Evolutionary conservation across 2,888 invertebrate species (phyloP).

Genomic region (Pristionchus mayeri): DNA sequence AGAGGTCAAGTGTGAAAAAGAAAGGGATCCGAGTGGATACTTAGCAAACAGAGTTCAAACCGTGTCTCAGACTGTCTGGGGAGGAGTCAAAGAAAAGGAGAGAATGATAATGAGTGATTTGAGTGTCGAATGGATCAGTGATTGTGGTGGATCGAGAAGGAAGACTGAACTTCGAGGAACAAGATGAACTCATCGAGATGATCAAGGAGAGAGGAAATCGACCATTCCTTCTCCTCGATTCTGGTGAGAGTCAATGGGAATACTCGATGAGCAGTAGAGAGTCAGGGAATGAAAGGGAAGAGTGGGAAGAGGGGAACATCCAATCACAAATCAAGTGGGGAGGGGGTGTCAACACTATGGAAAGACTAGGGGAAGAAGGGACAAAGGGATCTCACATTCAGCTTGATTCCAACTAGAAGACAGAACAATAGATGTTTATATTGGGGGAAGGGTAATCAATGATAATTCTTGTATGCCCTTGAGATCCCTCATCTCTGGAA

Average conservation of each 20-base stretch:
- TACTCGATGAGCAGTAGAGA: neutral
- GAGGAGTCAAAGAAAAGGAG: neutral
- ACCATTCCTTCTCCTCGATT: conserved; percentile 34
- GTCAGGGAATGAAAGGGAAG: neutral
- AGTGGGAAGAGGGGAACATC: conserved; percentile 23
- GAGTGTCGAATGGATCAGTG: conserved; percentile 20
- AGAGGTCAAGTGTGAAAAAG: conserved; percentile 34
- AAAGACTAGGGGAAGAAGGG: neutral
- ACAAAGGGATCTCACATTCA: neutral
- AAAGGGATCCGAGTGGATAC: conserved; percentile 9
- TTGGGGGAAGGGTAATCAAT: neutral
- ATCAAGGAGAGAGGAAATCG: neutral
- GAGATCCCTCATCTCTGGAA: conserved; percentile 28
- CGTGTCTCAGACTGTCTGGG: neutral
- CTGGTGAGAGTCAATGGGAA: conserved; percentile 1
- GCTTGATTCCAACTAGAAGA: neutral
- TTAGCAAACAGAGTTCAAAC: conserved; percentile 1
- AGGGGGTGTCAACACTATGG: conserved; percentile 15
- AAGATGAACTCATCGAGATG: conserved; percentile 18
- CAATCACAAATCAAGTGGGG: conserved; percentile 27
- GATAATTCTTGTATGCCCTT: neutral
- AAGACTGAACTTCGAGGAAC: conserved; percentile 36
- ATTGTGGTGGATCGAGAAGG: conserved; percentile 29
- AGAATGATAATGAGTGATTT: neutral
- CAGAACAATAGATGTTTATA: neutral